Evolutionary conservation across 2,888 invertebrate species (phyloP).

Genomic region (Crossocerus cetratus): DNA sequence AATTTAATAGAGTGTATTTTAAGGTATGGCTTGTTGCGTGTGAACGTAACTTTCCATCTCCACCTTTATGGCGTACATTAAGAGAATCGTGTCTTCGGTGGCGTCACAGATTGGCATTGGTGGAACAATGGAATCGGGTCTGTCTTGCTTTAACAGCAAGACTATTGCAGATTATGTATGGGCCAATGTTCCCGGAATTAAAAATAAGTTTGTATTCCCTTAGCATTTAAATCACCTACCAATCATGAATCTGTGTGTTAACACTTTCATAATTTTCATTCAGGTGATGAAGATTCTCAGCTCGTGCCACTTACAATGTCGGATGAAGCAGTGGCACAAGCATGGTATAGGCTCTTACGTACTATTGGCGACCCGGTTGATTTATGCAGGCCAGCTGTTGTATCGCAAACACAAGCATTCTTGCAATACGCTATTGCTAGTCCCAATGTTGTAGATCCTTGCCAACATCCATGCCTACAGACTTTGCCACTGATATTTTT

Average conservation of each 20-base stretch:
- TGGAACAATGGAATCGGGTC: slow-evolving; percentile 97
- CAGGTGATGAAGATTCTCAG: slow-evolving; percentile 91
- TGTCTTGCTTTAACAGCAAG: slow-evolving; percentile 92
- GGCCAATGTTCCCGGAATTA: slow-evolving; percentile 88
- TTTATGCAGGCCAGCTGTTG: slow-evolving; percentile 90
- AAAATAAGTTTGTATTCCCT: slow-evolving; percentile 83
- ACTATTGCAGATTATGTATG: slow-evolving; percentile 92
- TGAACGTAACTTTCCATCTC: slow-evolving; percentile 92
- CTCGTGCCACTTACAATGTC: slow-evolving; percentile 91
- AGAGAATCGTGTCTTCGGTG: slow-evolving; percentile 95
- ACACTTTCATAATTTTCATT: background rate
- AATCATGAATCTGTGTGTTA: background rate
- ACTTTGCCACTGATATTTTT: slow-evolving; percentile 93
- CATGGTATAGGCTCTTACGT: slow-evolving; percentile 96
- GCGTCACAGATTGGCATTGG: slow-evolving; percentile 94
- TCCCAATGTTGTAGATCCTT: slow-evolving; percentile 90
- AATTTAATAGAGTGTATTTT: slow-evolving; percentile 6
- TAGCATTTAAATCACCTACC: background rate
- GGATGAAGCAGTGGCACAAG: slow-evolving; percentile 93
- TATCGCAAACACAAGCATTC: slow-evolving; percentile 84
- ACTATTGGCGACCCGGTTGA: slow-evolving; percentile 97
- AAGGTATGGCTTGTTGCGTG: slow-evolving; percentile 86
- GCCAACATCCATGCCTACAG: slow-evolving; percentile 92
- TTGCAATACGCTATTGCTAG: slow-evolving; percentile 88
- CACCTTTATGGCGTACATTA: slow-evolving; percentile 96